Evolutionary conservation across 2,888 invertebrate genomes (phyloP).

Genomic region (Synergus japonicus): DNA sequence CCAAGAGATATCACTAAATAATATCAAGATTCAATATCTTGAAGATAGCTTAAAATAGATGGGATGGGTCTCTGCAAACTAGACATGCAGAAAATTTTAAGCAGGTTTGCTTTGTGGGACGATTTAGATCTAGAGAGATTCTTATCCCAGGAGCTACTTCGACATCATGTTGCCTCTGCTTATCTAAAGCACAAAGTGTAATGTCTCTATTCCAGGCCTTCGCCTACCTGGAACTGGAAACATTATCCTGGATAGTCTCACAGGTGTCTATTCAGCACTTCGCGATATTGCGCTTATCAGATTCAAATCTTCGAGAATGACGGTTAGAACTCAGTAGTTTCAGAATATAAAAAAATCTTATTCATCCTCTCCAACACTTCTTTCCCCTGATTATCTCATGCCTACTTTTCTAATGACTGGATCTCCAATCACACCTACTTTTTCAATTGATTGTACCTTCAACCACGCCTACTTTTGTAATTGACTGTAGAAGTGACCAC

Average conservation of each 20-base stretch:
- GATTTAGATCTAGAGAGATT: conserved; percentile 11
- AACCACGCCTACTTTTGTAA: no score
- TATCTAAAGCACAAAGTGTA: conserved; percentile 26
- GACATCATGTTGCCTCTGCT: conserved; percentile 31
- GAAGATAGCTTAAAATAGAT: not conserved
- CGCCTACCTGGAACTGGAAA: conserved; percentile 13
- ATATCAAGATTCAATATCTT: not conserved
- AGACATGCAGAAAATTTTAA: not conserved
- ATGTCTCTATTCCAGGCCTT: conserved; percentile 33
- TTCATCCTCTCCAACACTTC: not conserved
- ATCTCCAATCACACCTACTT: no score
- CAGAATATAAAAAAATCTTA: no score
- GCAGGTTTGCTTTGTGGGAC: not conserved
- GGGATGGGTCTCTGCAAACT: not conserved
- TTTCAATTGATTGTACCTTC: no score
- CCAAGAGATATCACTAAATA: no score
- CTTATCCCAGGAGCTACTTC: conserved; percentile 4
- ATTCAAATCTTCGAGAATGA: conserved; percentile 3
- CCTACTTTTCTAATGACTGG: no score
- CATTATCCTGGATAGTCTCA: conserved; percentile 34
- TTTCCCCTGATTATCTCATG: not conserved
- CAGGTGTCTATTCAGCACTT: conserved; percentile 35
- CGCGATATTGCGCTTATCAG: conserved; percentile 17
- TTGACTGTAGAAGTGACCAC: no score
- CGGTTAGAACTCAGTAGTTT: not conserved